Evolutionary conservation across 2,113 vertebrate species (phyloP), one percentile per base, ranked within the genome.

Genomic region (Strigops habroptila): DNA sequence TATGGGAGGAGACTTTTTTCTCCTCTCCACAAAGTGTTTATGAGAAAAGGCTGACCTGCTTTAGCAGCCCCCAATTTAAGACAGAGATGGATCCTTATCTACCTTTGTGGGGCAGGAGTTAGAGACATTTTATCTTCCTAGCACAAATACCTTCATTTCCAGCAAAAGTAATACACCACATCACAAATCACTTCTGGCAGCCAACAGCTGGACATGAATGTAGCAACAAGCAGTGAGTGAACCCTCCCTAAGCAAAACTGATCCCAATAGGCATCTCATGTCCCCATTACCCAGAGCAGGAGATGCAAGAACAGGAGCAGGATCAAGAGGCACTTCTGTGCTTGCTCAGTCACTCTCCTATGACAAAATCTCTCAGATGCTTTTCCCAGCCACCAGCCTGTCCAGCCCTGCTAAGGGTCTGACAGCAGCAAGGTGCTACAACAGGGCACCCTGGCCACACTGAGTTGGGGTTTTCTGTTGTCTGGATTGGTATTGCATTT

Each of bases 31-130:
- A 7, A 18, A 49, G 18, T 55, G 82, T 73, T 93, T 70, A 62
- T 53, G 63, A 91, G 52, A 95, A 86, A 94, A 90, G 31, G 18
- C 49, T 93, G 79, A 90, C 70, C 55, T 87, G 75, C 71, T 93
- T 93, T 82, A 89, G 48, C 80, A 92, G 55, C n/a, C 12, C 37
- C 5, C 19, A 23, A 6, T 95, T 93, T 92, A 67, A 86, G 79
- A 71, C 2, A 31, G n/a, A 60, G 57, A 35, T 41, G n/a, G 27
- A 88, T 65, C 43, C 55, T 81, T 81, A 78, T 44, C 55, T 75
- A 30, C 64, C 78, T 94, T 87, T 73, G 67, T 88, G 44, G 67
- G 17, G 9, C 39, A 77, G 33, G 33, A 79, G 13, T 91, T 69
- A 69, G 48, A 76, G 46, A 30, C 25, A 28, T 79, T 90, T 91